These are phyloP conservation scores for Listronotus oregonensis DNA, from an alignment of 1,140 invertebrate genomes.

Conservation along the genomic window DNA sequence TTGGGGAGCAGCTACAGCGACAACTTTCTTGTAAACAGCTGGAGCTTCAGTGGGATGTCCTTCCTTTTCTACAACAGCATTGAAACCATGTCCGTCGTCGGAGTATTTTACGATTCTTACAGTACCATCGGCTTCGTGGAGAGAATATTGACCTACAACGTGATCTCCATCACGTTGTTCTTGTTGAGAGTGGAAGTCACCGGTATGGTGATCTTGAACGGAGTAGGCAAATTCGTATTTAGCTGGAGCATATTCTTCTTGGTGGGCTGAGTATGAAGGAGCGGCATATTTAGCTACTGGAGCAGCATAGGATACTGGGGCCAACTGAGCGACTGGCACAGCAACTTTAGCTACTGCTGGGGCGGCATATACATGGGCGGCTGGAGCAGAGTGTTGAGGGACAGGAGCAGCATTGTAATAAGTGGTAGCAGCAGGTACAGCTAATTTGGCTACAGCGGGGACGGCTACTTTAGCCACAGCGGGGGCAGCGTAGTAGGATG, in stretches of 20 bases:
- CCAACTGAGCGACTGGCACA: constrained; percentile 31
- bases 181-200: no score
- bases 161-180: no score
- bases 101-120: no score
- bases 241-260: no score
- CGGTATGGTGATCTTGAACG: no score
- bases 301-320: constrained; percentile 18
- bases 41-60: constrained; percentile 29
- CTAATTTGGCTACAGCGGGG: constrained; percentile 8
- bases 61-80: no score
- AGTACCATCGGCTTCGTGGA: no score
- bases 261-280: background rate
- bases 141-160: no score
- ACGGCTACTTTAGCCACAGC: constrained; percentile 30
- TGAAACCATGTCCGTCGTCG: no score
- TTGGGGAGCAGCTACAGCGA: constrained; percentile 13
- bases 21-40: constrained; percentile 10
- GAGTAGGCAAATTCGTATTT: no score
- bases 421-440: constrained; percentile 29
- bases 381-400: constrained; percentile 27
- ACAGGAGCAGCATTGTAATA: constrained; percentile 37
- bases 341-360: constrained; percentile 36
- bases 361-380: no score
- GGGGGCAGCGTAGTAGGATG: constrained; percentile 15
- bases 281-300: constrained; percentile 19